Percentiles rank a stretch among this genome's conserved stretches.
phyloP scores from a whole-genome alignment of 1,140 invertebrate genomes.

The Centruroides sculpturatus region DNA sequence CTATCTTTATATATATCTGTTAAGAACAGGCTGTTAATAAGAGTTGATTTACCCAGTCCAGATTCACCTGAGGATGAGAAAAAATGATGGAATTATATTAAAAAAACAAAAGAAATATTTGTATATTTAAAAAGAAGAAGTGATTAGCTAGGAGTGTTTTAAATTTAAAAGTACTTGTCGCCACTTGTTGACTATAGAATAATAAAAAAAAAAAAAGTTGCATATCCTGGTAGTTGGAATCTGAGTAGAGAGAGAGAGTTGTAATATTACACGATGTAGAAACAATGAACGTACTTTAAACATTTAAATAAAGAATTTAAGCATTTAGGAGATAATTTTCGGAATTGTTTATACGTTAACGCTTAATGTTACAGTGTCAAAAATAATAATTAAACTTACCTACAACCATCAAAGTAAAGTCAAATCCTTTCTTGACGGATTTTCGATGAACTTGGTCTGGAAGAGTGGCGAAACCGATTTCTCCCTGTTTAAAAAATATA shows the following conservation, averaged over 20 bases:
- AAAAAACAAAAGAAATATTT: neutral
- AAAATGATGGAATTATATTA: neutral
- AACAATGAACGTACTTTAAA: too few relatives aligned
- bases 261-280: too few relatives aligned
- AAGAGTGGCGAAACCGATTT: constrained; percentile 94
- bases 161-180: neutral
- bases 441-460: constrained; percentile 97
- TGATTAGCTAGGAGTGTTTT: neutral
- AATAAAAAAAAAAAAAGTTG: too few relatives aligned
- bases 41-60: constrained; percentile 92
- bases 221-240: too few relatives aligned
- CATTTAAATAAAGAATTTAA: too few relatives aligned
- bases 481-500: constrained; percentile 31
- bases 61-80: constrained; percentile 52
- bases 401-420: constrained; percentile 98
- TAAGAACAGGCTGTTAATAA: constrained; percentile 94
- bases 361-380: too few relatives aligned
- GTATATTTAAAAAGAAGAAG: too few relatives aligned
- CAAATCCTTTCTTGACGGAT: constrained; percentile 94
- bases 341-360: too few relatives aligned
- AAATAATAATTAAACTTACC: constrained; percentile 34
- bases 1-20: constrained; percentile 85
- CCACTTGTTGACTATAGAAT: too few relatives aligned
- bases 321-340: too few relatives aligned
- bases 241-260: too few relatives aligned